Base-by-base conservation (phyloP, 1,140 invertebrate genomes). In the Brachionus manjavacas region DNA sequence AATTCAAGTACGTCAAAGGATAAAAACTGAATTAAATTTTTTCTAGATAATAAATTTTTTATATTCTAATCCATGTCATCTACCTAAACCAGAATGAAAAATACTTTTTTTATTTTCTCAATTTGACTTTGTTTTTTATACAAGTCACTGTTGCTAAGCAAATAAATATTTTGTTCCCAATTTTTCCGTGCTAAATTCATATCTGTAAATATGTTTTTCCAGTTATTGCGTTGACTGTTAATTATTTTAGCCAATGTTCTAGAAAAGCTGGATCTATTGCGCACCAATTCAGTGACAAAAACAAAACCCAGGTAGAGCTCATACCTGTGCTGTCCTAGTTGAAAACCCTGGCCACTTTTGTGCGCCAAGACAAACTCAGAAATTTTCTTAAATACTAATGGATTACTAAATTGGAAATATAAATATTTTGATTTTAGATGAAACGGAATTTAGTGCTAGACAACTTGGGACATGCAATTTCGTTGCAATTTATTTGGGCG, bases 21-120 rank as follows among this genome's bases (percentile, higher is more conserved):
- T 23, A n/a, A 68, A 68, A 68, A 31, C 39, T 68, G 12, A 12
- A 28, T n/a, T 68, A 11, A 14, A 14, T 25, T 31, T 68, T 68
- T 68, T 68, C 66, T 68, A 68, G 66, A 68, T 28, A 68, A 68
- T 68, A 31, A 31, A 68, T 31, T 68, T 28, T 68, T 64, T 35
- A 35, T 35, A 35, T 16, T 23, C 16, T 52, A 52, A 52, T 52
- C 46, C 16, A n/a, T 52, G 46, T 52, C 46, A 52, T 52, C 7
- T 52, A 52, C 46, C 12, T 52, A 14, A 52, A 52, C 16, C 4
- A 52, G 14, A 16, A 4, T n/a, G 46, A 35, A 52, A 52, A 52
- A 52, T 52, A 60, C n/a, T 8, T 20, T 8, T 55, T 20, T 23
- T 16, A 16, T 60, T 60, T 60, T 60, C 16, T 23, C 1, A 9